Evolutionary conservation across 2,888 invertebrate genomes (phyloP).

Genomic region (Cremastinae sp.): DNA sequence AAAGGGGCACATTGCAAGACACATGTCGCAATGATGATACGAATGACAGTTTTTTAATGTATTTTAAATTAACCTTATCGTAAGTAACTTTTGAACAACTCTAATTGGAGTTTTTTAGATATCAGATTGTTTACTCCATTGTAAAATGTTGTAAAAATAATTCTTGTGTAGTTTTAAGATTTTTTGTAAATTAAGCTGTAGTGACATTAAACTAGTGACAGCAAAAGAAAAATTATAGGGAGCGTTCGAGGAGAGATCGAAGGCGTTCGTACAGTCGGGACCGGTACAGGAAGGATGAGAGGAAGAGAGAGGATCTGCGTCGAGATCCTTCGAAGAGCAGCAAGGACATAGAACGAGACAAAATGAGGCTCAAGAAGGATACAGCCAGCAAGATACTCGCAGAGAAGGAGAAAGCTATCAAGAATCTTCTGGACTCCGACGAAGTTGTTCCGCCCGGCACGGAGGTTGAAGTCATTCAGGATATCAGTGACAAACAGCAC

Average conservation of each 20-base stretch:
- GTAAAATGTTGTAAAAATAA: conserved; percentile 7
- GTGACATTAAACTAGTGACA: conserved; percentile 33
- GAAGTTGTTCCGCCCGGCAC: conserved; percentile 78
- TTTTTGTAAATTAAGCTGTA: not conserved
- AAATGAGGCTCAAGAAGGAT: conserved; percentile 74
- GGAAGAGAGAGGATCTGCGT: conserved; percentile 70
- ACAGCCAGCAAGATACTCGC: conserved; percentile 77
- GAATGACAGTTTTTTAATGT: too few species aligned
- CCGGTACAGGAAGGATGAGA: conserved; percentile 70
- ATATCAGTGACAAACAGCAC: conserved; percentile 72
- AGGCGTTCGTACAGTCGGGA: conserved; percentile 67
- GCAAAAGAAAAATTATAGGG: conserved; percentile 73
- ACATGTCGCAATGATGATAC: too few species aligned
- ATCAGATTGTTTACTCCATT: too few species aligned
- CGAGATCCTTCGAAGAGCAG: conserved; percentile 77
- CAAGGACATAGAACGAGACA: conserved; percentile 78
- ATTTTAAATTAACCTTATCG: too few species aligned
- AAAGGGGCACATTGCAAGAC: too few species aligned
- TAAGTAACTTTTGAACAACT: too few species aligned
- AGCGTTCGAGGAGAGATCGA: conserved; percentile 64
- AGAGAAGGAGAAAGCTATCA: conserved; percentile 78
- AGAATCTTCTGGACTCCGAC: conserved; percentile 76
- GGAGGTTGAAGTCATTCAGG: conserved; percentile 76
- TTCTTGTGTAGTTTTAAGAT: conserved; percentile 5
- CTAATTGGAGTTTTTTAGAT: too few species aligned